Percentiles rank a stretch among this genome's conserved stretches.
Evolutionary conservation across 1,140 invertebrate species (phyloP).

Genomic region (Drosophila sp.): DNA sequence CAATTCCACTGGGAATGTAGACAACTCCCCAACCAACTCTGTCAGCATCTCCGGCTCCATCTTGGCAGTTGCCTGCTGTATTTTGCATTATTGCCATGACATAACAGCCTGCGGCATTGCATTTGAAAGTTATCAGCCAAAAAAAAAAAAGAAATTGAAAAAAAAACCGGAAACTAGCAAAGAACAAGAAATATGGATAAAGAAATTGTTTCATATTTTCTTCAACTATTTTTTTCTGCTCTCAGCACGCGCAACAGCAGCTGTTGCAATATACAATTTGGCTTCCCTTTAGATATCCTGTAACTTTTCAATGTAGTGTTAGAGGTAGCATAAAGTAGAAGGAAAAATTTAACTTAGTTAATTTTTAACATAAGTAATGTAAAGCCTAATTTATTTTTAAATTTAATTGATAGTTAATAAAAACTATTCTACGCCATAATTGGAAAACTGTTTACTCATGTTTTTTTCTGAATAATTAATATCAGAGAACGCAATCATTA

Average conservation of each 20-base stretch:
- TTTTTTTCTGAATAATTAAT: no score
- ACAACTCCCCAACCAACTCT: conserved; percentile 15
- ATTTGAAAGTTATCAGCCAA: conserved; percentile 78
- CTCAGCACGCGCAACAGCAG: conserved; percentile 33
- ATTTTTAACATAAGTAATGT: no score
- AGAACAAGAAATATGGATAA: conserved; percentile 54
- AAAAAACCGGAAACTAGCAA: conserved; percentile 18
- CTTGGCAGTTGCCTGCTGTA: conserved; percentile 36
- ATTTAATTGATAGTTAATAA: no score
- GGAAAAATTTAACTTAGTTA: no score
- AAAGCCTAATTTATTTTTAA: no score
- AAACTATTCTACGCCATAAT: no score
- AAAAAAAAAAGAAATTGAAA: conserved; percentile 32
- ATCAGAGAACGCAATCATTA: neutral
- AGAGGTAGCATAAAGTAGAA: neutral
- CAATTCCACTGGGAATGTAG: neutral
- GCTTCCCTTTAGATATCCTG: conserved; percentile 25
- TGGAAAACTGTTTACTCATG: no score
- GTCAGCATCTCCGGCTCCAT: conserved; percentile 14
- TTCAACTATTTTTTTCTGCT: no score
- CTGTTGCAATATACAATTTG: conserved; percentile 40
- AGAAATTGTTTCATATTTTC: conserved; percentile 46
- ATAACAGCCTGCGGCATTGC: conserved; percentile 81
- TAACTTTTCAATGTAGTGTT: no score
- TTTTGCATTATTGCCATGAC: conserved; percentile 80